A percentile compares a stretch with the other conserved stretches of the same genome.
phyloP scores from a whole-genome alignment of 2,113 vertebrate genomes.

The Ammodytes marinus region DNA sequence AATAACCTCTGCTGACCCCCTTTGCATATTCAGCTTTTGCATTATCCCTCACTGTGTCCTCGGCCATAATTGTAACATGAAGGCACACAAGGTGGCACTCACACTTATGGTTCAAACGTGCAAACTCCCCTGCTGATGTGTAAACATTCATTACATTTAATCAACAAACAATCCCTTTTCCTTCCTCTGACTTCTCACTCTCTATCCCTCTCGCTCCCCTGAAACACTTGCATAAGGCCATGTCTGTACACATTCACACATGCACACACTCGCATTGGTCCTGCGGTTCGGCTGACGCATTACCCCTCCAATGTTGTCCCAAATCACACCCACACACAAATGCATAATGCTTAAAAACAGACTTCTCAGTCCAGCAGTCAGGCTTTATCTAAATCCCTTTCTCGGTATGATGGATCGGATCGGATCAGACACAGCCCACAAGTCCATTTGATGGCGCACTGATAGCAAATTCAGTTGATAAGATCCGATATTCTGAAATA shows the following conservation, averaged over 20 bases:
- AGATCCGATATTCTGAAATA: slow-evolving; percentile 35
- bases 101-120: not conserved
- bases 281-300: slow-evolving; percentile 24
- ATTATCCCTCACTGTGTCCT: slow-evolving; percentile 2
- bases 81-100: not conserved
- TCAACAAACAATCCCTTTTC: not conserved
- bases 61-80: not conserved
- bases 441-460: slow-evolving; percentile 62
- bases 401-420: slow-evolving; percentile 59
- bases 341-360: slow-evolving; percentile 42
- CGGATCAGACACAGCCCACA: slow-evolving; percentile 56
- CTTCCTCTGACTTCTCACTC: no score
- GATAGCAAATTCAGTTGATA: slow-evolving; percentile 61
- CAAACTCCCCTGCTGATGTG: slow-evolving; percentile 9
- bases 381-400: slow-evolving; percentile 65
- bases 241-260: not conserved
- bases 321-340: slow-evolving; percentile 47
- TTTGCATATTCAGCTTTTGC: not conserved
- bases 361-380: slow-evolving; percentile 34
- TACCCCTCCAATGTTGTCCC: slow-evolving; percentile 31
- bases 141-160: not conserved
- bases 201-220: not conserved
- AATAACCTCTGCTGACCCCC: not conserved
- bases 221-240: slow-evolving; percentile 11
- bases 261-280: not conserved